Base-by-base conservation (phyloP, 2,113 vertebrate genomes). In the Ovis aries region DNA sequence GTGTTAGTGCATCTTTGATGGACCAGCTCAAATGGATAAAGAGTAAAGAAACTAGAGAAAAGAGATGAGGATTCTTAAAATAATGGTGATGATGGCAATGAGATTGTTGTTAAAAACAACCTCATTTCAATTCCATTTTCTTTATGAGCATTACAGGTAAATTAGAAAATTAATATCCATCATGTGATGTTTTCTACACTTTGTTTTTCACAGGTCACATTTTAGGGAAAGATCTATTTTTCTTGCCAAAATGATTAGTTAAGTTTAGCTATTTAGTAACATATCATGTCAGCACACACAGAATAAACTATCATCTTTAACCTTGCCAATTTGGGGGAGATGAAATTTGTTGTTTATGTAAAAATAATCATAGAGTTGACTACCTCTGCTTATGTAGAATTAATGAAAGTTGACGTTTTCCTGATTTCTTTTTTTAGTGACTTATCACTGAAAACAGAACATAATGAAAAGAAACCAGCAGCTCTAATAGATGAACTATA, bases 1-100 rank as follows among this genome's bases (percentile, higher is more conserved):
- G 71, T 86, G 19, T 89, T 93, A 55, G 55, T 55, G 25, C 16
- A 10, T 43, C 71, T 94, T 96, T 92, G n/a, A 83, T 78, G 53
- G 59, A 36, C 78, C 78, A 92, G 40, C 15, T 84, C 27, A 85
- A 4, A 31, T 89, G 36, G 21, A 40, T 97, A 90, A 81, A 57
- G 31, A 87, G 92, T 67, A 96, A 89, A 94, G 57, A 97, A 86
- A 90, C 53, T 74, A 48, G 52, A 92, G 43, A 90, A 96, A 50
- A 81, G 33, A 92, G 25, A 55, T 45, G 36, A 59, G 83, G 25
- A 48, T 94, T 52, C 55, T 95, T 87, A 90, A 87, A 45, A 67
- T 40, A 23, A 15, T 87, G 29, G 19, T 95, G 77, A 52, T 95
- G 7, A 55, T 94, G 48, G 40, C 64, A 80, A 62, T 0, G 3